phyloP scores from a whole-genome alignment of 37 sponge, comb jelly and placozoan species.

The Amphimedon queenslandica region DNA sequence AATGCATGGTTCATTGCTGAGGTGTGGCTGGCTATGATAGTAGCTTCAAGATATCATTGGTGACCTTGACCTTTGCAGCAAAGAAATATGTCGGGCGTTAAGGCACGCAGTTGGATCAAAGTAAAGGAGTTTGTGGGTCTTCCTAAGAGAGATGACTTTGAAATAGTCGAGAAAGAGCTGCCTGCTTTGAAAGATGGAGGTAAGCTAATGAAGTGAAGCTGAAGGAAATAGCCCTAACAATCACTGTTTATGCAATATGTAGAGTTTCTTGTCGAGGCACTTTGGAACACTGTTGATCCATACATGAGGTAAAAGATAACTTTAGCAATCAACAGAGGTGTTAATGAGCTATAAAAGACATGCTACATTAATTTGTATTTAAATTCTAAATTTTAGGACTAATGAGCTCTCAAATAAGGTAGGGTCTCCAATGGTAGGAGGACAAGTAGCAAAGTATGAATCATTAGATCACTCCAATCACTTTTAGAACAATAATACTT shows the following conservation, averaged over 20 bases:
- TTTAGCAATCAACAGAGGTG: not conserved
- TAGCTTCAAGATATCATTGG: too few species aligned
- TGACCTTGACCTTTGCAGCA: too few species aligned
- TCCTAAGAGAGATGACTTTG: constrained; percentile 64
- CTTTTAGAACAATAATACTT: not conserved
- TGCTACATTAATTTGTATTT: not conserved
- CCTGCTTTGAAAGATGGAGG: constrained; percentile 87
- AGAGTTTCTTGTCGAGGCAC: constrained; percentile 73
- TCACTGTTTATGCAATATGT: not conserved
- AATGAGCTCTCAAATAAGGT: not conserved
- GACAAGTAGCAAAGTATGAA: constrained; percentile 79
- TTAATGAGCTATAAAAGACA: not conserved
- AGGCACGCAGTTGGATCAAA: constrained; percentile 49
- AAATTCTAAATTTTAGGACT: too few species aligned
- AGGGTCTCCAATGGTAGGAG: constrained; percentile 72
- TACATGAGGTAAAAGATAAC: constrained; percentile 78
- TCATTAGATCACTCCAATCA: not conserved
- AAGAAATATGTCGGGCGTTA: constrained; percentile 4
- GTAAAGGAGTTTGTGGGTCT: constrained; percentile 52
- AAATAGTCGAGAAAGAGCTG: constrained; percentile 72
- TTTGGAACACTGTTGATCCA: constrained; percentile 81
- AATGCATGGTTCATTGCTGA: too few species aligned
- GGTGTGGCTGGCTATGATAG: too few species aligned
- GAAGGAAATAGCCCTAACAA: not conserved
- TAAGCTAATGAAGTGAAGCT: constrained; percentile 8